Evolutionary conservation across 2,888 invertebrate species (phyloP), one percentile per base, ranked within the genome.

Genomic region (Aphelenchoides bicaudatus): DNA sequence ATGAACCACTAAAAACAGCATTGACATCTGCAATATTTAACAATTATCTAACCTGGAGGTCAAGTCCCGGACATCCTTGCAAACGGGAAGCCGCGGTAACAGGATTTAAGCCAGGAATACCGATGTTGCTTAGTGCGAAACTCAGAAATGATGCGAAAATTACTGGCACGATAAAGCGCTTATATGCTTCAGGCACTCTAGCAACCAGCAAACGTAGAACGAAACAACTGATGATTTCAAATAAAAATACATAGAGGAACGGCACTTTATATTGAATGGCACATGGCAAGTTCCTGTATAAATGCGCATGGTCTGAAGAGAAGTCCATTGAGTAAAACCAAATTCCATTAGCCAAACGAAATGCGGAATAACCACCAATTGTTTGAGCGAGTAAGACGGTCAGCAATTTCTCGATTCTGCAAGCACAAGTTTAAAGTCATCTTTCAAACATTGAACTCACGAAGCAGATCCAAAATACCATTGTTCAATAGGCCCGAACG

Each of bases 71-170:
- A 55, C 77, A 77, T 38, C 70, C 68, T 47, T 65, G 65, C 16
- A 78, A 38, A 29, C 77, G 65, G 16, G 69, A 66, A 8, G 69
- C 66, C 21, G 71, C 70, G 8, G 71, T 67, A n/a, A 71, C 68
- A 10, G 77, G 77, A 59, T 78, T 77, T 30, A 77, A 55, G n/a
- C 71, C 77, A 13, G 75, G 72, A 2, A 74, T 70, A n/a, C 77
- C 77, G 39, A 74, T 58, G 29, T 68, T 56, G 51, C 59, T 62
- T 3, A 77, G 57, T 2, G 72, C 72, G 27, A 64, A 43, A 6
- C 65, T 66, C 38, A 74, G 51, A 37, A 69, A 64, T 0, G 58
- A 54, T 2, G 72, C 61, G 25, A 72, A 49, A 6, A 63, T 55
- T 31, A 68, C 56, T n/a, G 74, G 71, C 31, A 68, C 66, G 21